These are phyloP conservation scores for Argyra leucocephala DNA, from an alignment of 2,888 invertebrate genomes.

Conservation along the genomic window DNA sequence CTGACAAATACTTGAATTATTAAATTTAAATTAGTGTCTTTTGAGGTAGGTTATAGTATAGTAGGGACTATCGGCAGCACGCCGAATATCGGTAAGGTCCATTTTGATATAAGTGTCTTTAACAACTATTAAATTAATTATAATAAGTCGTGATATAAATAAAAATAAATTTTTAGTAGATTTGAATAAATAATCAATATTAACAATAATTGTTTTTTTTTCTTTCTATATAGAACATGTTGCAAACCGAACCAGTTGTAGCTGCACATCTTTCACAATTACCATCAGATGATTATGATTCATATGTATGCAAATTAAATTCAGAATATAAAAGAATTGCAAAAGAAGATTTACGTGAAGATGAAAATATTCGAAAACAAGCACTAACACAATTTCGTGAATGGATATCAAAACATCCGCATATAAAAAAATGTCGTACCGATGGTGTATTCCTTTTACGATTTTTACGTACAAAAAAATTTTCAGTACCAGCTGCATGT, in stretches of 20 bases:
- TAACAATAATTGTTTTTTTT: conserved; percentile 13
- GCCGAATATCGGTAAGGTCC: no score
- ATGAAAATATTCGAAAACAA: conserved; percentile 63
- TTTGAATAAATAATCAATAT: neutral
- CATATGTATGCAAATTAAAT: conserved; percentile 37
- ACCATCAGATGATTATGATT: conserved; percentile 36
- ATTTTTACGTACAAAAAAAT: conserved; percentile 79
- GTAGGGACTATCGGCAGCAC: no score
- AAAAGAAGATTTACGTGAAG: conserved; percentile 67
- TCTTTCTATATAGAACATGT: conserved; percentile 35
- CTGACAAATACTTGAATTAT: no score
- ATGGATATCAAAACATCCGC: conserved; percentile 73
- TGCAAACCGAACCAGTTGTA: conserved; percentile 39
- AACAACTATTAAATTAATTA: no score
- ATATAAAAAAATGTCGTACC: conserved; percentile 72
- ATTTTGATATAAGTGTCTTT: no score
- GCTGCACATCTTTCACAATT: conserved; percentile 35
- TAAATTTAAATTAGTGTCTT: no score
- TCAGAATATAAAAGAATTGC: conserved; percentile 51
- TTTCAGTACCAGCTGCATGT: conserved; percentile 74
- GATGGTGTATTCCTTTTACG: conserved; percentile 72
- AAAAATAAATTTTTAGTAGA: no score
- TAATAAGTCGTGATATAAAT: no score
- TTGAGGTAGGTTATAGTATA: no score
- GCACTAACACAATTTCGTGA: conserved; percentile 68